Evolutionary conservation across 2,113 vertebrate genomes (phyloP), one percentile per base, ranked within the genome.

Genomic region (Galemys pyrenaicus): DNA sequence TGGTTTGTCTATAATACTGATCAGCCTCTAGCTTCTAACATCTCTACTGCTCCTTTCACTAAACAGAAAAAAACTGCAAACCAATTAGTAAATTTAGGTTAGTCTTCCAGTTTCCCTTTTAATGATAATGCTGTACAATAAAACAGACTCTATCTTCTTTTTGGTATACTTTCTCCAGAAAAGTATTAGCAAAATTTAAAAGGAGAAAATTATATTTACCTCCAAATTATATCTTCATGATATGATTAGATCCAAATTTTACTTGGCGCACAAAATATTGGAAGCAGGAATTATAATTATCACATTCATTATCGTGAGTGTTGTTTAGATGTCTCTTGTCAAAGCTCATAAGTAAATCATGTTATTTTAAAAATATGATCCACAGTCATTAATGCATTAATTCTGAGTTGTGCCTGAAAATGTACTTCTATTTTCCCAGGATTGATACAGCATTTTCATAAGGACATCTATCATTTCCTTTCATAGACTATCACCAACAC

Each of bases 331-430:
- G 6, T 73, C 39, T 78, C 51, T 88, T 82, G 35, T 87, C 44
- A 92, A 93, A 89, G n/a, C 24, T 83, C 26, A 37, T 19, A 89
- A 74, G 67, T 71, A 93, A 49, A 82, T 88, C 41, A 35, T 35
- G 17, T 11, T 86, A 67, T 86, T 95, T 81, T 51, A 67, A 81
- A 89, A 86, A 46, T 65, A 1, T 86, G 17, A 30, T 92, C 35
- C 87, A 85, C 9, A 68, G 19, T 87, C 37, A 67, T 93, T 93
- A 81, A 28, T 79, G 3, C 68, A 87, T 51, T 93, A 86, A 86
- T 89, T 95, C n/a, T 26, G 80, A 87, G 6, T 78, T 68, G 51
- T 74, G 17, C 32, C 79, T 86, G 16, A 89, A 93, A 91, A 94
- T 51, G 16, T 4, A 75, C 64, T 78, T 93, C 82, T 79, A 74